Evolutionary conservation across 1,140 invertebrate genomes (phyloP).

Genomic region (Caerostris extrusa): DNA sequence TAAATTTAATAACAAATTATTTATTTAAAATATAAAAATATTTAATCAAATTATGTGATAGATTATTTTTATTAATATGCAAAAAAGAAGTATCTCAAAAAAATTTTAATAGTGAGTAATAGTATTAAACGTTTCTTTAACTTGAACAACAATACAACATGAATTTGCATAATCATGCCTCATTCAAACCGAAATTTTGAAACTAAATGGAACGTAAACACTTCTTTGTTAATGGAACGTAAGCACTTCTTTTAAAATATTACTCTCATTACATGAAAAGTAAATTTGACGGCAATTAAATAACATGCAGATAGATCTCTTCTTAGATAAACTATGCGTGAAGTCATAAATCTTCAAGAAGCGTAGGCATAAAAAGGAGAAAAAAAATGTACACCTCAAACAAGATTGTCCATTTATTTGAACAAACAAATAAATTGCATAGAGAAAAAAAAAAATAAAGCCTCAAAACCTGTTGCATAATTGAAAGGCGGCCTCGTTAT

Average conservation of each 20-base stretch:
- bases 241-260: background rate
- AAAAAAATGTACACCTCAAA: background rate
- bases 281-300: background rate
- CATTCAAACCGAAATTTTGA: background rate
- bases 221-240: background rate
- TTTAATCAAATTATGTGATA: too few species aligned
- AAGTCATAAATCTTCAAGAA: background rate
- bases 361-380: background rate
- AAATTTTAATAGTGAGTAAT: too few species aligned
- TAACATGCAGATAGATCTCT: background rate
- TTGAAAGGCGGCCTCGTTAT: slow-evolving; percentile 39
- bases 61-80: background rate
- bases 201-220: background rate
- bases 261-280: background rate
- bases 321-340: background rate
- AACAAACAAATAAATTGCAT: background rate
- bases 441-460: background rate
- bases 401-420: background rate
- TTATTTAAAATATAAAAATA: too few species aligned
- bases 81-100: background rate
- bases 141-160: background rate
- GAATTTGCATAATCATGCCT: background rate
- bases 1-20: too few species aligned
- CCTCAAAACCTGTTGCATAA: background rate
- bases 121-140: too few species aligned